Evolutionary conservation across 2,888 invertebrate genomes (phyloP), one percentile per base, ranked within the genome.

Genomic region (Metellina segmentata): DNA sequence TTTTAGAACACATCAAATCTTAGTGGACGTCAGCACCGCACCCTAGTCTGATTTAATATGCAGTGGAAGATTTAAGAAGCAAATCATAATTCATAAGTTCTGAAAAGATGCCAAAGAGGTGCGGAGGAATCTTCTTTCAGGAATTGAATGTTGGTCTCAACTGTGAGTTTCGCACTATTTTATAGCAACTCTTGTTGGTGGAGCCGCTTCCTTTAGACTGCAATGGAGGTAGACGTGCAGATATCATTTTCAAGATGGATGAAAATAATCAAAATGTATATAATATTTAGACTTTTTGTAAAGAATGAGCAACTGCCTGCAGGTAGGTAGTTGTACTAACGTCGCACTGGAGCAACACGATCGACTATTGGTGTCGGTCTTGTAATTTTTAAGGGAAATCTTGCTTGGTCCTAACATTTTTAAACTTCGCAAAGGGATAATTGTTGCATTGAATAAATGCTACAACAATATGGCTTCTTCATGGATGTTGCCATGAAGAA

Each of bases 71-170:
- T 51, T 71, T 19, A 51, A 71, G 71, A 82, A 70, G 72, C 82
- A 71, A 71, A 51, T 82, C 82, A 82, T 82, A 71, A 71, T 70
- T 82, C 82, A 82, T 49, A 72, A 72, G 72, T 82, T 49, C 82
- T 82, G 82, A 82, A 72, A 82, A 71, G 49, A 82, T 82, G 82
- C 82, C 82, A 82, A 51, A 70, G 72, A 82, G 82, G 72, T 82
- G 82, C 20, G 72, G n/a, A 7, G 51, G 51, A n/a, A 20, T n/a
- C 71, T 82, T 51, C 72, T 52, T 82, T 71, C 71, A 51, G 19
- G 16, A 72, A 72, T 69, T 82, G 72, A 82, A 82, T 82, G 52
- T 52, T 51, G n/a, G n/a, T 82, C 52, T 71, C 1, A 34, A 34
- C 34, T 34, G 34, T 34, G 34, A 34, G 34, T 34, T 34, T 34